Evolutionary conservation across 2,797 vertebrate species (phyloP), one percentile per base, ranked within the genome.

Genomic region (Acipenser oxyrinchus): DNA sequence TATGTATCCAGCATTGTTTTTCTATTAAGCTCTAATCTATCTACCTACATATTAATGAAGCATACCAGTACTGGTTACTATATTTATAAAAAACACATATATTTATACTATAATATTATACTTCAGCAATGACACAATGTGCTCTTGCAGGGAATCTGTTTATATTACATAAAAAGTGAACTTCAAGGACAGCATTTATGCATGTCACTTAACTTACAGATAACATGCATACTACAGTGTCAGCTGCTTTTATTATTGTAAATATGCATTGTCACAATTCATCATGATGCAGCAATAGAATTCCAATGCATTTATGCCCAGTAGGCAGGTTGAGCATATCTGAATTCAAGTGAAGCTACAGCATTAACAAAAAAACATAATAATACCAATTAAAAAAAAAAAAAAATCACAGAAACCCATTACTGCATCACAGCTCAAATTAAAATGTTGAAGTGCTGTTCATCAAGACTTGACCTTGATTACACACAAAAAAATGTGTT

Each of bases 221-320:
- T 63, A 67, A 80, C 48, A 48, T 15, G 65, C 48, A 76, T 82
- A 74, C 69, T 65, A 73, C 68, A 61, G 66, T 61, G 75, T 81
- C 80, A 87, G 83, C 81, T 73, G 72, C 75, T 83, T 80, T 81
- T 71, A 70, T 72, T 76, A 76, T 68, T 79, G 81, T 81, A 85
- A 88, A 86, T 81, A 79, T 69, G 73, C 71, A 58, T 77, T 81
- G 82, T 82, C 82, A 80, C 69, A 75, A 77, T 82, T 77, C 76
- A 84, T 83, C 80, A 78, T 66, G 62, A 72, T 67, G 72, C 67
- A 60, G 75, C 70, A 73, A 64, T 67, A 68, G 76, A 73, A 80
- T 76, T 50, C 48, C 78, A 76, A 71, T 69, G 72, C 73, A 72
- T 65, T 80, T 69, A 77, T 82, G 76, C 18, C 66, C 49, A 66